These are phyloP conservation scores for Picathartes gymnocephalus DNA, from an alignment of 2,113 vertebrate genomes.

Conservation along the genomic window DNA sequence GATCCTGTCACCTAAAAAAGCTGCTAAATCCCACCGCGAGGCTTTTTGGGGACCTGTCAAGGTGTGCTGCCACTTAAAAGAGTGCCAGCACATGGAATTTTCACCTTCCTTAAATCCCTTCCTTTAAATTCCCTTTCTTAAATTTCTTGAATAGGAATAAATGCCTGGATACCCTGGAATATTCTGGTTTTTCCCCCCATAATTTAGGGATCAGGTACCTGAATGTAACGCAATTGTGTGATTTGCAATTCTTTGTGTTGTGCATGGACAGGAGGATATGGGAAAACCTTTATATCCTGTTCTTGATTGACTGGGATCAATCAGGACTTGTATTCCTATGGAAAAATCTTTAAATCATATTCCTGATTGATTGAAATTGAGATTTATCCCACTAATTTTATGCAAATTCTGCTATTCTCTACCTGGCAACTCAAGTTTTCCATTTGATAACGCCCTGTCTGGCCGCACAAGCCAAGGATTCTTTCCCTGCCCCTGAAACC, in stretches of 20 bases:
- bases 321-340: fast-evolving
- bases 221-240: fast-evolving
- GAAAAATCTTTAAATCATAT: neutral
- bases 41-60: neutral
- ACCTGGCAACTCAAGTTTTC: neutral
- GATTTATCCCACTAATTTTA: neutral
- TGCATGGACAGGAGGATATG: neutral
- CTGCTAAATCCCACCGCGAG: neutral
- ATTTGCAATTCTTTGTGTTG: neutral
- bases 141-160: neutral
- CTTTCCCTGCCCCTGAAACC: neutral
- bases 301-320: neutral
- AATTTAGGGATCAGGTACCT: neutral
- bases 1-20: neutral
- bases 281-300: neutral
- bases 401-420: neutral
- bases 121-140: neutral
- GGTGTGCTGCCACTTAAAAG: neutral
- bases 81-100: neutral
- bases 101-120: neutral
- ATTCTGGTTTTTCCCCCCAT: neutral
- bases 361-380: neutral
- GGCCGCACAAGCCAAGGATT: neutral
- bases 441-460: fast-evolving
- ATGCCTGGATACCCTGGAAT: neutral